Evolutionary conservation across 1,140 invertebrate genomes (phyloP), one percentile per base, ranked within the genome.

Genomic region (Papilio machaon): DNA sequence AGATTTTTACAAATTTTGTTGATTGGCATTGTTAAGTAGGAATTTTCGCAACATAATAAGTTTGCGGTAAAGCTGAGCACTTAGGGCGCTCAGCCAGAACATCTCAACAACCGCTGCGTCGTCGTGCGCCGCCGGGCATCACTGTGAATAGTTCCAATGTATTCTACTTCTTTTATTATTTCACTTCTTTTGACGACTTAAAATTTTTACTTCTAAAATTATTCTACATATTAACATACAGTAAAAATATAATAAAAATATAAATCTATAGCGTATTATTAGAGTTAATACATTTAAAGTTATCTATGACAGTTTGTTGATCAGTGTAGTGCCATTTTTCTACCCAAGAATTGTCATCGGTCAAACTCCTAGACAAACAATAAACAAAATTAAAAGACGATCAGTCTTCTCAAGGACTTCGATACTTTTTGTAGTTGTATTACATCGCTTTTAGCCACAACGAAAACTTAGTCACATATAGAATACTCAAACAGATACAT

Each of bases 351-450:
- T 54, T 78, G 35, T 60, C 52, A 38, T 60, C 76, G 76, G 38
- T 64, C 54, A 76, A 54, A 52, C 47, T 60, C 8, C 30, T 60
- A 35, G 30, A 38, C 30, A 43, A 78, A 78, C 52, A n/a, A 1
- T 78, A 60, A 78, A 78, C 76, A 78, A 15, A 38, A 60, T 70
- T 78, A 38, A 58, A 78, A 78, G 76, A 43, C 54, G 52, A 78
- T 78, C 52, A 10, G n/a, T 78, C 76, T 43, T 60, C 38, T 58
- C 10, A 38, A 7, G 46, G 19, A 15, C 13, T 23, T 52, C 2
- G 19, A 11, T 6, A 23, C 10, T 30, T 47, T 76, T 76, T 52
- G 11, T 10, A 46, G n/a, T 76, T 76, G 54, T 76, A 49, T 38
- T 19, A 47, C 6, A 19, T 47, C 19, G 13, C 7, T 43, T 15